Evolutionary conservation across 2,797 vertebrate genomes (phyloP).

Genomic region (Falco novaeseelandiae): DNA sequence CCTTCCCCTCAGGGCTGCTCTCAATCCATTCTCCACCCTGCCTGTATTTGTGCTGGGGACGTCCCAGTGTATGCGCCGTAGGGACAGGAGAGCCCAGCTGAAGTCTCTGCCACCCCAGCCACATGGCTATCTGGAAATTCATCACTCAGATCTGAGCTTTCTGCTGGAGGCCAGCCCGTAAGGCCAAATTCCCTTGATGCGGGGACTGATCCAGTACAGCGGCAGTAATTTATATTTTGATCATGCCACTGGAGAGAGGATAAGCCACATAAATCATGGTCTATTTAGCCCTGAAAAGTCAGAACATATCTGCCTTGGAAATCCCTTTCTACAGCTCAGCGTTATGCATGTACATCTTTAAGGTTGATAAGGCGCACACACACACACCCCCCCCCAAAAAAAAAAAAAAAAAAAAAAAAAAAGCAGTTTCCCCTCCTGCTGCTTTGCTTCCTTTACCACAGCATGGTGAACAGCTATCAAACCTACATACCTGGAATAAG

Average conservation of each 20-base stretch:
- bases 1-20: too few relatives aligned
- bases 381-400: too few relatives aligned
- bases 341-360: fast-evolving
- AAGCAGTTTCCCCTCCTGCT: background rate
- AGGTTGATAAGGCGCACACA: background rate
- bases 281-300: background rate
- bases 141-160: fast-evolving
- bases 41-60: too few relatives aligned
- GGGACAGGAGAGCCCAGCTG: background rate
- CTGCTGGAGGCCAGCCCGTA: background rate
- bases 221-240: background rate
- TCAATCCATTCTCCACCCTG: too few relatives aligned
- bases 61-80: fast-evolving
- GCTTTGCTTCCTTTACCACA: background rate
- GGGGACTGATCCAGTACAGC: background rate
- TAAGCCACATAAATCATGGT: background rate
- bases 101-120: background rate
- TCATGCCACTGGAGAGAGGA: background rate
- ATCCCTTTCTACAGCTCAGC: background rate
- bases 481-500: background rate
- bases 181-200: background rate
- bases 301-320: background rate
- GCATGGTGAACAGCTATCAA: background rate
- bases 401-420: background rate
- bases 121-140: background rate